Base-by-base conservation (phyloP, 2,888 invertebrate species). In the Pterobdella sp. region DNA sequence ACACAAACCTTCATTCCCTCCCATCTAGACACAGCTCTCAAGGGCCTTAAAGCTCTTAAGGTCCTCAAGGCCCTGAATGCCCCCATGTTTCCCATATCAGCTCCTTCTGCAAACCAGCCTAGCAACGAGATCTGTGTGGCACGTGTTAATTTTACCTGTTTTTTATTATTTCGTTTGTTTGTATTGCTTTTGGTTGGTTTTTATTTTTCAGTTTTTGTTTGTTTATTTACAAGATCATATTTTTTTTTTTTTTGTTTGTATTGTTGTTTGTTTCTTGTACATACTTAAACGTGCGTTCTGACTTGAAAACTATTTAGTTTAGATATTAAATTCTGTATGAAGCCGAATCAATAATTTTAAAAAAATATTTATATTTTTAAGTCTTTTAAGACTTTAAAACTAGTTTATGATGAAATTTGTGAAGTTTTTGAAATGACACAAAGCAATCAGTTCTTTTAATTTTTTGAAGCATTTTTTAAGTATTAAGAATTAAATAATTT, bases 1-100 rank as follows among this genome's bases (percentile, higher is more conserved):
- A n/a, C n/a, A n/a, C n/a, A n/a, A 36, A 94, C 95, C 90, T 94
- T 92, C 95, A 96, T 97, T 87, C 96, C 95, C 89, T 96, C 96
- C 94, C 96, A 95, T 87, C 96, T 90, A 86, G 95, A 95, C 91
- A 96, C 93, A 86, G 96, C 96, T 88, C 96, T 90, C 86, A 96
- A 89, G 84, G 96, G 96, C 86, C 96, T 90, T 85, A 96, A 90
- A 85, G 96, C 96, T 88, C 96, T 90, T 85, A 96, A 89, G 84
- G 96, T 96, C 89, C 96, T 88, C 93, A 96, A 94, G 84, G 95
- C 94, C 90, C 94, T 94, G 90, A 96, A 94, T 87, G 95, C 94
- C 88, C 94, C 93, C 88, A 96, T 94, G 87, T 94, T 93, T 85
- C 93, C 93, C 42, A 75, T 67, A 1, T 91, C 91, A 49, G 90